Conservation (phyloP, 2,797 vertebrate genomes). For the Macropus fuliginosus region DNA sequence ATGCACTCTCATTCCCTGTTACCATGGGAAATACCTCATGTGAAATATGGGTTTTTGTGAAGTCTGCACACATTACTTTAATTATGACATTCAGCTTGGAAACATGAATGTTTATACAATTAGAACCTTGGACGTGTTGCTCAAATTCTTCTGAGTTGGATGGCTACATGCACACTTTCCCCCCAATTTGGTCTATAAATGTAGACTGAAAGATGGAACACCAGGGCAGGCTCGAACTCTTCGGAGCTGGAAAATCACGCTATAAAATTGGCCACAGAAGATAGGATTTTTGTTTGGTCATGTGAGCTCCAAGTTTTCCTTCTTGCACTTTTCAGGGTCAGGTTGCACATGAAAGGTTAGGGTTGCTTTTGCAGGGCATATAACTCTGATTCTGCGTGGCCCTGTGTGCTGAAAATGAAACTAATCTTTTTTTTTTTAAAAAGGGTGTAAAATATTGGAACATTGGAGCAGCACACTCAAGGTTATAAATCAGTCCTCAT, state of each 20-base stretch:
- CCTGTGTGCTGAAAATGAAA: conserved; percentile 58
- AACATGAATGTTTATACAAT: conserved; percentile 81
- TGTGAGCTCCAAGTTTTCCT: neutral
- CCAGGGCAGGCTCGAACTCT: conserved; percentile 36
- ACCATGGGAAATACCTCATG: conserved; percentile 66
- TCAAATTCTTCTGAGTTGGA: conserved; percentile 71
- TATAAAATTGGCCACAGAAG: conserved; percentile 26
- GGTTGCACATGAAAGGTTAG: conserved; percentile 14
- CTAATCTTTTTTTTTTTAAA: neutral
- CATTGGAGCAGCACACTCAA: conserved; percentile 10
- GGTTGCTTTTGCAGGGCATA: neutral
- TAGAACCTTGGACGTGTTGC: conserved; percentile 77
- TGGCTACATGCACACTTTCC: conserved; percentile 31
- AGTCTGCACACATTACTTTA: conserved; percentile 77
- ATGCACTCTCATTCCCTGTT: conserved; percentile 60
- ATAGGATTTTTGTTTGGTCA: conserved; percentile 1
- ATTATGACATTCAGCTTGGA: conserved; percentile 81
- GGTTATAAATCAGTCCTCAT: conserved; percentile 9
- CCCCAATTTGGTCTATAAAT: conserved; percentile 48
- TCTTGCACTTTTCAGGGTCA: neutral
- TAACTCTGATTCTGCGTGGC: conserved; percentile 12
- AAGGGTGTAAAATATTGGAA: conserved; percentile 35
- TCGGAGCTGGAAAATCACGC: conserved; percentile 44
- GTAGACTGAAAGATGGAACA: conserved; percentile 62
- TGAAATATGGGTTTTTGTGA: conserved; percentile 80